phyloP scores from a whole-genome alignment of 2,888 invertebrate species.

The Meganola albula region DNA sequence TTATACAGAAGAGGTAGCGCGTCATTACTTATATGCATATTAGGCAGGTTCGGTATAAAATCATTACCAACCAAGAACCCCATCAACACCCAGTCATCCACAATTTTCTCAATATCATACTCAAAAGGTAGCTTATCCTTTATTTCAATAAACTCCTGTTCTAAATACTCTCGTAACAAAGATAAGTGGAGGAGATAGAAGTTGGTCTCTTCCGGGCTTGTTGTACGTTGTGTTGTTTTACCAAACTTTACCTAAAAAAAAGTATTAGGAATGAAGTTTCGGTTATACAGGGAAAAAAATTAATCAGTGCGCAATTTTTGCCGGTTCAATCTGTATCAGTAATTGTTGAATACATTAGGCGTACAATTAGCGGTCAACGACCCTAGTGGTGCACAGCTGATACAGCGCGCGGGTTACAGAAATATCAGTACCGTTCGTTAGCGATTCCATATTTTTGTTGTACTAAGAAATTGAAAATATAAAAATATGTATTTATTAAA shows the following conservation, averaged over 20 bases:
- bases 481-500: no score
- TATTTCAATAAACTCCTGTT: slow-evolving; percentile 89
- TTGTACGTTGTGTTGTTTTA: slow-evolving; percentile 80
- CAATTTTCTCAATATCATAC: slow-evolving; percentile 92
- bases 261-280: no score
- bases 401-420: no score
- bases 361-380: no score
- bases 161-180: slow-evolving; percentile 93
- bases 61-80: slow-evolving; percentile 98
- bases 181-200: slow-evolving; percentile 96
- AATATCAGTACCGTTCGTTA: no score
- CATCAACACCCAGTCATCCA: slow-evolving; percentile 99
- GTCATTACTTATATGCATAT: slow-evolving; percentile 94
- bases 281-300: no score
- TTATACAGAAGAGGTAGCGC: slow-evolving; percentile 91
- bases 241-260: slow-evolving; percentile 85
- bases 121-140: slow-evolving; percentile 82
- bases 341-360: no score
- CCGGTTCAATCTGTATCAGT: no score
- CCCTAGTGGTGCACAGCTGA: no score
- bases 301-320: no score
- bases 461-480: no score
- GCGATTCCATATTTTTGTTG: no score
- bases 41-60: slow-evolving; percentile 97
- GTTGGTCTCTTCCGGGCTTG: slow-evolving; percentile 91